These are phyloP conservation scores for Triplophysa tibetana DNA, from an alignment of 2,113 vertebrate species.

Conservation along the genomic window DNA sequence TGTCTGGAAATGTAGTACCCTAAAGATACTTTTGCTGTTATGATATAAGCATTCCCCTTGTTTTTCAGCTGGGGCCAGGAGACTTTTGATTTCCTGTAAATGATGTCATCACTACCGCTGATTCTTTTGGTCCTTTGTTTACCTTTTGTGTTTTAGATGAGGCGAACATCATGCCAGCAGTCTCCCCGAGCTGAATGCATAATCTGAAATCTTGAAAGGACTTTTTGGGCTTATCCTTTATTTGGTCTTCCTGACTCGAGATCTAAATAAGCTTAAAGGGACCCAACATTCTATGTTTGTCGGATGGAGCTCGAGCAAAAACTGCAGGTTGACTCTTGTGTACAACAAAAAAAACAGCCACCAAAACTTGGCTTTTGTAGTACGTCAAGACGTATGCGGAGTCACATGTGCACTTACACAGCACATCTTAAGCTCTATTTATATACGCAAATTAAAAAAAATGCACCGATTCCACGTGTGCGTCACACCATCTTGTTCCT, in stretches of 20 bases:
- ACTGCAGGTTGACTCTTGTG: constrained; percentile 27
- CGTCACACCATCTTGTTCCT: constrained; percentile 48
- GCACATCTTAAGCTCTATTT: neutral
- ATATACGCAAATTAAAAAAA: constrained; percentile 31
- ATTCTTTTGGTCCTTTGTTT: constrained; percentile 35
- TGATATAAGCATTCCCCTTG: neutral
- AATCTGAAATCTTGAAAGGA: constrained; percentile 14
- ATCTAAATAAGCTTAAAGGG: constrained; percentile 14
- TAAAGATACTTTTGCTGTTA: too few relatives aligned
- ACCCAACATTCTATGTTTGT: constrained; percentile 17
- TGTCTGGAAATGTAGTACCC: too few relatives aligned
- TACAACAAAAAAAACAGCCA: constrained; percentile 7
- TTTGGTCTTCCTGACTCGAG: constrained; percentile 25
- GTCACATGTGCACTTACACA: constrained; percentile 20
- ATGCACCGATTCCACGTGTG: constrained; percentile 21
- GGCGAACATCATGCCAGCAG: constrained; percentile 38
- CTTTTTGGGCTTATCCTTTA: constrained; percentile 16
- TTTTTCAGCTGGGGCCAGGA: neutral
- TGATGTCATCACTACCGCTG: neutral
- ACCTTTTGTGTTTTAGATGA: constrained; percentile 41
- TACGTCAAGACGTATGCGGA: neutral
- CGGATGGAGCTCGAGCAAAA: constrained; percentile 27
- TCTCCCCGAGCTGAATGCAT: constrained; percentile 16
- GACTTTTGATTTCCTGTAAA: neutral
- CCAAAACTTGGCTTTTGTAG: constrained; percentile 29